phyloP scores from a whole-genome alignment of 2,888 invertebrate species.

The Frankliniella fusca region DNA sequence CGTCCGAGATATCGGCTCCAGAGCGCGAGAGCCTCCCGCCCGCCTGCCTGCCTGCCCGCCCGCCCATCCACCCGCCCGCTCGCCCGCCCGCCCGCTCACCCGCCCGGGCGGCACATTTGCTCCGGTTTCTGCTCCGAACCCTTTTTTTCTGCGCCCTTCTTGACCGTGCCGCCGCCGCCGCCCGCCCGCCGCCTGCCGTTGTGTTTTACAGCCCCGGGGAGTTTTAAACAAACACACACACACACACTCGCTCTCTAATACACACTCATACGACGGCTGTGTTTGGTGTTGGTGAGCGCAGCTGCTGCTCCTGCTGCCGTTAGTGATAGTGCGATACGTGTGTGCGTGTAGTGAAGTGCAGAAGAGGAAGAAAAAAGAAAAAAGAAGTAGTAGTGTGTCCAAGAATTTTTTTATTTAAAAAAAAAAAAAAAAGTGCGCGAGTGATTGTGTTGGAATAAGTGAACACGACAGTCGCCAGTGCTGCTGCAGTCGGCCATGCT shows the following conservation, averaged over 20 bases:
- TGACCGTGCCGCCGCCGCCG: background rate
- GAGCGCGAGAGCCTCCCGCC: too few relatives aligned
- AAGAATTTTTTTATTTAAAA: too few relatives aligned
- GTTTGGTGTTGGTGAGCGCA: background rate
- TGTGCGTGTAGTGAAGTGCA: conserved; percentile 14
- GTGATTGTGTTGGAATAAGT: too few relatives aligned
- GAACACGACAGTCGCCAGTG: too few relatives aligned
- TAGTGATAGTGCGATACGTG: background rate
- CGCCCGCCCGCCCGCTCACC: too few relatives aligned
- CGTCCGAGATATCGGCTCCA: background rate
- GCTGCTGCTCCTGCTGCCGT: background rate
- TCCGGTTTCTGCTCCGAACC: background rate
- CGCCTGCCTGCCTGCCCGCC: too few relatives aligned
- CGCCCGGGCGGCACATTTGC: too few relatives aligned
- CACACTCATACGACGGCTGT: background rate
- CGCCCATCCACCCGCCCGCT: too few relatives aligned
- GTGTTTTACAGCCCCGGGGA: background rate
- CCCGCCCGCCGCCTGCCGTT: background rate
- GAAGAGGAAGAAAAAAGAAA: background rate
- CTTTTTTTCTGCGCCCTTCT: background rate
- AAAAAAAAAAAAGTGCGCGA: background rate
- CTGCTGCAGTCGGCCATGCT: background rate
- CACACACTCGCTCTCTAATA: background rate
- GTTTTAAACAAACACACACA: conserved; percentile 9
- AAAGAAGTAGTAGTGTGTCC: too few relatives aligned